Percentiles rank a stretch among this genome's conserved stretches.
Evolutionary conservation across 2,888 invertebrate genomes (phyloP).

Genomic region (Ceriagrion tenellum): DNA sequence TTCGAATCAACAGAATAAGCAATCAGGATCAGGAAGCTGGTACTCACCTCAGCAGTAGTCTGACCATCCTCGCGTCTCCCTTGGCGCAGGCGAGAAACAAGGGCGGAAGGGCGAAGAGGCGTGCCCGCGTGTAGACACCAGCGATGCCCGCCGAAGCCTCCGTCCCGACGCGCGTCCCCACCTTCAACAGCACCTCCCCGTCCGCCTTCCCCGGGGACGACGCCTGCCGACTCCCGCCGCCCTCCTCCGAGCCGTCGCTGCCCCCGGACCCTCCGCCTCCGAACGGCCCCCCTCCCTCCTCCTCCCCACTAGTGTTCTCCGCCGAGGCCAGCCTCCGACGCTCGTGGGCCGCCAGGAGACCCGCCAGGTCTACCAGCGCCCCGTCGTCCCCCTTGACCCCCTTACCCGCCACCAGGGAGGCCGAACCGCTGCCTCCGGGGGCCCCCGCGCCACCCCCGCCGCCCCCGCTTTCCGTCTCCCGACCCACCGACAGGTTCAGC

Average conservation of each 20-base stretch:
- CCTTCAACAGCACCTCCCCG: slow-evolving; percentile 71
- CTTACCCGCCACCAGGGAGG: not conserved
- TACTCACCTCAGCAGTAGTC: slow-evolving; percentile 80
- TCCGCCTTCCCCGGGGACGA: slow-evolving; percentile 34
- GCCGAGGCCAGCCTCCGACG: slow-evolving; percentile 73
- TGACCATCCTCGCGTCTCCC: slow-evolving; percentile 79
- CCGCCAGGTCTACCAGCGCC: slow-evolving; percentile 72
- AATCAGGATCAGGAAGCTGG: not conserved
- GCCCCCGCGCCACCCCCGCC: slow-evolving; percentile 68
- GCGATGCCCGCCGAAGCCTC: slow-evolving; percentile 74
- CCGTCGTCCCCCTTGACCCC: slow-evolving; percentile 49
- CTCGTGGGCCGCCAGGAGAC: slow-evolving; percentile 75
- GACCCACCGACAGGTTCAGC: slow-evolving; percentile 75
- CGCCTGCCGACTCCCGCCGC: slow-evolving; percentile 70
- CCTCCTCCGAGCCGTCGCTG: slow-evolving; percentile 69
- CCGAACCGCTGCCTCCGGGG: slow-evolving; percentile 54
- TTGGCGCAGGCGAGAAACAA: slow-evolving; percentile 81
- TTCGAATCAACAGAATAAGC: not conserved
- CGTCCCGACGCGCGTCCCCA: slow-evolving; percentile 74
- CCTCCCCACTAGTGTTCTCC: slow-evolving; percentile 53
- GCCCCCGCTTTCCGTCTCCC: slow-evolving; percentile 70
- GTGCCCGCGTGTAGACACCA: slow-evolving; percentile 79
- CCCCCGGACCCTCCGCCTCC: slow-evolving; percentile 6
- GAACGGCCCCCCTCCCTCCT: slow-evolving; percentile 16
- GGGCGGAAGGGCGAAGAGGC: slow-evolving; percentile 81